These are phyloP conservation scores for Apotomis capreana DNA, from an alignment of 2,888 invertebrate genomes.

Conservation along the genomic window DNA sequence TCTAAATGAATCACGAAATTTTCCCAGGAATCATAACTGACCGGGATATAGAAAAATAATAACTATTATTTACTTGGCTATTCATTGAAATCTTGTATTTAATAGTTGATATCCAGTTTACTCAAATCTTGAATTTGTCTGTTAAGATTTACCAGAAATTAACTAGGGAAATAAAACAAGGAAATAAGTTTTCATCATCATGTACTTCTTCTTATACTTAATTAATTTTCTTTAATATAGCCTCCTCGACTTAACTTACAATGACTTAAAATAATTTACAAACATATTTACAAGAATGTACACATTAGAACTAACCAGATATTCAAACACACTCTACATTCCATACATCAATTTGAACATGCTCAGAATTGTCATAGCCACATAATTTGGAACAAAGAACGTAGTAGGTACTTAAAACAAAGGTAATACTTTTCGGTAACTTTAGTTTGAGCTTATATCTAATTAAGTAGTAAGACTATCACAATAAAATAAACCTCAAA, in stretches of 20 bases:
- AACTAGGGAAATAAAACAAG: constrained; percentile 56
- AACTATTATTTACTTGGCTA: too few relatives aligned
- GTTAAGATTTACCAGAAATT: background rate
- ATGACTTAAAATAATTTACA: constrained; percentile 50
- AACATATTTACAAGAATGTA: constrained; percentile 70
- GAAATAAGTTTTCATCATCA: constrained; percentile 50
- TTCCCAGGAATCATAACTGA: too few relatives aligned
- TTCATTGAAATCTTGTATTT: too few relatives aligned
- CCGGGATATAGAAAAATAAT: too few relatives aligned
- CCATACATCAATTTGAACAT: constrained; percentile 53
- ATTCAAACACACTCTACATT: constrained; percentile 49
- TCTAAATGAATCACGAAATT: too few relatives aligned
- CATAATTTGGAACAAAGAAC: constrained; percentile 66
- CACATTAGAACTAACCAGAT: constrained; percentile 48
- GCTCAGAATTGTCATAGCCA: constrained; percentile 68
- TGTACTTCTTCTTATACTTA: constrained; percentile 58
- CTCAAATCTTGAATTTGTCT: background rate
- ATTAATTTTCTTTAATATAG: constrained; percentile 63
- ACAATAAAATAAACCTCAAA: constrained; percentile 79
- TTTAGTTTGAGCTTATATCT: constrained; percentile 70
- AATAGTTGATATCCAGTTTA: too few relatives aligned
- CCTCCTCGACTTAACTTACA: constrained; percentile 64
- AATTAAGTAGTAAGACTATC: constrained; percentile 63
- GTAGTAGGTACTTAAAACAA: constrained; percentile 57
- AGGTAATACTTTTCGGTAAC: constrained; percentile 83